These are phyloP conservation scores for Sepiola atlantica DNA, from an alignment of 2,888 invertebrate genomes.

Conservation along the genomic window DNA sequence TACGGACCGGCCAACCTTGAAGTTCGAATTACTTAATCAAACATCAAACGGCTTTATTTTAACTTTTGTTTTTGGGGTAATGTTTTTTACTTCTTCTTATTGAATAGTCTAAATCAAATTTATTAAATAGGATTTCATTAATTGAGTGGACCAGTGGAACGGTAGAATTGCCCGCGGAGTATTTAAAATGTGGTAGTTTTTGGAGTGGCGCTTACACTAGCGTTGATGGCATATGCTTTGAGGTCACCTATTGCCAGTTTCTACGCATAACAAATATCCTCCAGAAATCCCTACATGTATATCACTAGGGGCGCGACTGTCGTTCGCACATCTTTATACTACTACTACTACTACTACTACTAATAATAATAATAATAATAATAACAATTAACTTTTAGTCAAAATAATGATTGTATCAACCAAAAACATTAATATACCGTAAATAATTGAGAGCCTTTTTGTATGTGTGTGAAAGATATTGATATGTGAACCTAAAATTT, in stretches of 20 bases:
- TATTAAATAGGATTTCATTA: constrained; percentile 9
- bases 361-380: no score
- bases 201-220: not conserved
- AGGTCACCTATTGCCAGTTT: not conserved
- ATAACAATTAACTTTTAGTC: no score
- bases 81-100: not conserved
- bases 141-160: not conserved
- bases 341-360: no score
- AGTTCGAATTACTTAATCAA: not conserved
- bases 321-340: no score
- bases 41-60: not conserved
- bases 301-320: no score
- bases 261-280: not conserved
- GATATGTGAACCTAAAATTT: no score
- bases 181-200: not conserved
- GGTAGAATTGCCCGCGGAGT: constrained; percentile 4
- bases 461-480: no score
- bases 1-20: not conserved
- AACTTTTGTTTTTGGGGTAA: not conserved
- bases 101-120: not conserved
- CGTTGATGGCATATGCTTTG: not conserved
- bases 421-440: no score
- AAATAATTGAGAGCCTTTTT: no score
- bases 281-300: not conserved
- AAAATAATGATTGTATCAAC: no score